Evolutionary conservation across 2,797 vertebrate genomes (phyloP).

Genomic region (Avahi laniger): DNA sequence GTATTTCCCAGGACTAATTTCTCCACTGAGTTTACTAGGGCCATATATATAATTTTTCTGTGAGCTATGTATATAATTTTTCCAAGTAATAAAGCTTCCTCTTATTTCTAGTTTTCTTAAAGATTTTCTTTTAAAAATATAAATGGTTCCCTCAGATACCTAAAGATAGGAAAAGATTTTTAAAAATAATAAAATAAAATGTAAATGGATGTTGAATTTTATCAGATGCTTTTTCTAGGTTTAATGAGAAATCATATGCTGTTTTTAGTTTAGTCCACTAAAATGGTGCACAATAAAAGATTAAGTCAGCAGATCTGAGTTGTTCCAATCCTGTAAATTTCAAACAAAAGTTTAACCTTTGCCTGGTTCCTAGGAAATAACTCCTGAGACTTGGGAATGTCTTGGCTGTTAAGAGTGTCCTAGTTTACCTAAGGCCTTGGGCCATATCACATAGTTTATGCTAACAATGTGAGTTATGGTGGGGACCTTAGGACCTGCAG

Average conservation of each 20-base stretch:
- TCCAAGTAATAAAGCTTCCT: not conserved
- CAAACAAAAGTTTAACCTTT: not conserved
- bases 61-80: not conserved
- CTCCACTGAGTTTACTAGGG: not conserved
- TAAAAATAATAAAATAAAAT: no score
- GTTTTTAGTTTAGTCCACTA: not conserved
- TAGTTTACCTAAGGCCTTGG: not conserved
- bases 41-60: no score
- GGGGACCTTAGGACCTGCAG: not conserved
- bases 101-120: not conserved
- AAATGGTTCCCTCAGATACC: not conserved
- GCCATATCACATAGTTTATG: not conserved
- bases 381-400: not conserved
- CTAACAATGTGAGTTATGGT: not conserved
- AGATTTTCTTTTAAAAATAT: not conserved
- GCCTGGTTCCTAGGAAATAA: not conserved
- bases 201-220: no score
- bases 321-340: not conserved
- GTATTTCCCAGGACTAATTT: not conserved
- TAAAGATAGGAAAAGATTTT: no score
- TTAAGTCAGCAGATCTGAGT: not conserved
- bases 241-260: not conserved
- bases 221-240: not conserved
- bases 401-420: not conserved
- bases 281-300: not conserved